phyloP scores from a whole-genome alignment of 2,888 invertebrate species.

The Microctonus brassicae region DNA sequence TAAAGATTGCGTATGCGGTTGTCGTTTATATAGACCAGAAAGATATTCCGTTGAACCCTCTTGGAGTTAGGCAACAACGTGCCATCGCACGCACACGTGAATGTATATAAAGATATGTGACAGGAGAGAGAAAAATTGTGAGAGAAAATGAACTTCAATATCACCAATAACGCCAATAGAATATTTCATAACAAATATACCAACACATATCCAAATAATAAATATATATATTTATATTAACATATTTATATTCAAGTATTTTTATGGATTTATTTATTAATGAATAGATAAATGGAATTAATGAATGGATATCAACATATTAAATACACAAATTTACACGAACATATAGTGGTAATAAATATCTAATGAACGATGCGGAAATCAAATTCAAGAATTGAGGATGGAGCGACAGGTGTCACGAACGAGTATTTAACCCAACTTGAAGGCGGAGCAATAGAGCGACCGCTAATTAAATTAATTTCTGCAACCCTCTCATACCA shows the following conservation, averaged over 20 bases:
- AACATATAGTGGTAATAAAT: neutral
- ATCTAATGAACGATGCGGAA: slow-evolving; percentile 21
- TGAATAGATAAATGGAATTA: no score
- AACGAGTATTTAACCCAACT: slow-evolving; percentile 64
- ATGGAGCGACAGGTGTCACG: slow-evolving; percentile 61
- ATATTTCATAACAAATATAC: neutral
- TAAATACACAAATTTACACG: no score
- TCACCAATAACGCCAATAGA: neutral
- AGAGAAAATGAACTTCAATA: slow-evolving; percentile 8
- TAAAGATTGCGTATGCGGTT: slow-evolving; percentile 36
- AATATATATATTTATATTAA: neutral
- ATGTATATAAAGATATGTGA: slow-evolving; percentile 26
- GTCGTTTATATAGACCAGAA: slow-evolving; percentile 9
- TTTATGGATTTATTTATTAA: no score
- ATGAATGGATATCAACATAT: no score
- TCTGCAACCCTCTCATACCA: slow-evolving; percentile 37
- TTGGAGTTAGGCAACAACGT: slow-evolving; percentile 13
- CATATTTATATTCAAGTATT: neutral
- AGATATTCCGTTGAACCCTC: slow-evolving; percentile 16
- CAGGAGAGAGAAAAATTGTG: slow-evolving; percentile 16
- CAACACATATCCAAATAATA: neutral
- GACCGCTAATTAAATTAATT: slow-evolving; percentile 69
- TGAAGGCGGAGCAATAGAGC: slow-evolving; percentile 53
- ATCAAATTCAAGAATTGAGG: slow-evolving; percentile 40
- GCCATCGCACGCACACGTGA: slow-evolving; percentile 10